Conservation (phyloP, 1,140 invertebrate species). For the Sitobion miscanthi region DNA sequence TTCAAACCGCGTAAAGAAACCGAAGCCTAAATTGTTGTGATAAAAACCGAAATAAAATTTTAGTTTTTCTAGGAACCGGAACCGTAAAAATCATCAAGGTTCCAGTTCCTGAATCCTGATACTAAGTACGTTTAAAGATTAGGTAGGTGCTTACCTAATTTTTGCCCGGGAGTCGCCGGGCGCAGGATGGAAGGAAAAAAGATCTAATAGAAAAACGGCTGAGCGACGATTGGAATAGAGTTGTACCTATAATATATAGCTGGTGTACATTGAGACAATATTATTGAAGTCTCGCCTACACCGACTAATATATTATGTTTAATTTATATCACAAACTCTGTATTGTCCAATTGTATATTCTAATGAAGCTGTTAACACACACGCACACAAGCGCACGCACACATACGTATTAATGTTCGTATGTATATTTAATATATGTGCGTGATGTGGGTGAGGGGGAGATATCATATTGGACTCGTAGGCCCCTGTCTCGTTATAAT, state of each 20-base stretch:
- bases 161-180: neutral
- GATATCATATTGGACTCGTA: conserved; percentile 33
- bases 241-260: neutral
- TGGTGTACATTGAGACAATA: conserved; percentile 17
- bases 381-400: neutral
- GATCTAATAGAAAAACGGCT: conserved; percentile 17
- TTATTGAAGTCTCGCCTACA: conserved; percentile 39
- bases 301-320: conserved; percentile 20
- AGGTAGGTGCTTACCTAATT: neutral
- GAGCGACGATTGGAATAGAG: neutral
- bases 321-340: conserved; percentile 46
- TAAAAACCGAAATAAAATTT: too few species aligned
- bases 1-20: too few species aligned
- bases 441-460: neutral
- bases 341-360: conserved; percentile 54
- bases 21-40: too few species aligned
- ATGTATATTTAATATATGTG: neutral
- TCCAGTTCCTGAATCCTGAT: too few species aligned
- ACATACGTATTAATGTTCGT: neutral
- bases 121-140: neutral
- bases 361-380: conserved; percentile 54
- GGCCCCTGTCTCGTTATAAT: neutral
- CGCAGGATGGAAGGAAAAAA: neutral
- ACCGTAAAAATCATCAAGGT: too few species aligned
- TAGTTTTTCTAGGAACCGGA: too few species aligned